phyloP scores from a whole-genome alignment of 2,797 vertebrate species.

The Anguilla marmorata region DNA sequence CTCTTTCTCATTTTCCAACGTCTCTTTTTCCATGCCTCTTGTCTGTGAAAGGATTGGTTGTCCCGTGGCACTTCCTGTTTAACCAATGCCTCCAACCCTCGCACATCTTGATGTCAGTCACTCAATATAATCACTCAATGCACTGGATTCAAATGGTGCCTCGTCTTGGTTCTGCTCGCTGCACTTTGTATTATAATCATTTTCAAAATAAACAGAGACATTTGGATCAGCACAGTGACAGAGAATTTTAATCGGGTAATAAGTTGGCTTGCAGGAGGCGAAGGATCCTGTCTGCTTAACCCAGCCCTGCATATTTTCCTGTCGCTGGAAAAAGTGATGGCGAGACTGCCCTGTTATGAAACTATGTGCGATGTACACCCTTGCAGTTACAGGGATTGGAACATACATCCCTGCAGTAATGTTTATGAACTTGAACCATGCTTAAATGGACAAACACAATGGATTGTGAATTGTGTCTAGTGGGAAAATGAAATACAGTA shows the following conservation, averaged over 20 bases:
- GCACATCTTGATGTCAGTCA: background rate
- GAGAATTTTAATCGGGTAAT: constrained; percentile 76
- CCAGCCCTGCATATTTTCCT: constrained; percentile 71
- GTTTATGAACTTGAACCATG: constrained; percentile 59
- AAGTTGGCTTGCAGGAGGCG: constrained; percentile 65
- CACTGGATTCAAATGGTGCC: background rate
- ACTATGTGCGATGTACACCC: background rate
- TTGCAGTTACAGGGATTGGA: constrained; percentile 22
- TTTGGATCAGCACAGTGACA: constrained; percentile 67
- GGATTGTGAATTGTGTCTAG: constrained; percentile 59
- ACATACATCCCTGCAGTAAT: constrained; percentile 39
- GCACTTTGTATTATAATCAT: background rate
- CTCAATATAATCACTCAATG: background rate
- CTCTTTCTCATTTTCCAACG: constrained; percentile 57
- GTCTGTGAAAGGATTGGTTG: constrained; percentile 81
- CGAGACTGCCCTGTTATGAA: background rate
- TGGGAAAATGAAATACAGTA: constrained; percentile 48
- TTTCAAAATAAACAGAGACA: constrained; percentile 61
- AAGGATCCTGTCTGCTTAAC: constrained; percentile 63
- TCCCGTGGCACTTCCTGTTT: constrained; percentile 76
- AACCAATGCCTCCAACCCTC: constrained; percentile 63
- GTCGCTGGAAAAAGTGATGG: constrained; percentile 62
- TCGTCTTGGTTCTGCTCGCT: background rate
- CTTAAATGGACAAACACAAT: constrained; percentile 58
- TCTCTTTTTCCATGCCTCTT: constrained; percentile 61